Conservation (phyloP, 2,888 invertebrate species). For the Athalia circularis region DNA sequence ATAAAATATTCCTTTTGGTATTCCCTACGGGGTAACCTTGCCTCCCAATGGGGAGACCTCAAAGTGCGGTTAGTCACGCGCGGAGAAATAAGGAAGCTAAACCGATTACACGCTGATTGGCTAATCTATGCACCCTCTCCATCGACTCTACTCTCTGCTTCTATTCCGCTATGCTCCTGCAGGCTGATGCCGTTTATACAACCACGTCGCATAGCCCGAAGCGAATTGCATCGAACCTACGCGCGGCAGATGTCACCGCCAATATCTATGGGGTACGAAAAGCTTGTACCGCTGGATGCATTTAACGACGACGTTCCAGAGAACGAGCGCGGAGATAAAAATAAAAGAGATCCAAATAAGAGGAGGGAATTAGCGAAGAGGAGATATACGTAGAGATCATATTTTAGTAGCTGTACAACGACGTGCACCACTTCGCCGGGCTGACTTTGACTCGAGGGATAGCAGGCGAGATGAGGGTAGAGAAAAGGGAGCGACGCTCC, state of each 20-base stretch:
- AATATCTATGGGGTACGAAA: neutral
- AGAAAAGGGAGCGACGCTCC: no score
- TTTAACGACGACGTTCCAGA: slow-evolving; percentile 16
- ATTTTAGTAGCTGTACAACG: no score
- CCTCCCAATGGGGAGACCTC: slow-evolving; percentile 40
- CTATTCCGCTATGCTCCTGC: slow-evolving; percentile 25
- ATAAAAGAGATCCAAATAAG: neutral
- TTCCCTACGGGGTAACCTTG: slow-evolving; percentile 45
- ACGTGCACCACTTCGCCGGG: no score
- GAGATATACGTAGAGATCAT: no score
- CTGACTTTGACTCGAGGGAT: no score
- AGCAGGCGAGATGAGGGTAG: no score
- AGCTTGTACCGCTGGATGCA: slow-evolving; percentile 1
- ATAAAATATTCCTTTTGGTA: slow-evolving; percentile 62
- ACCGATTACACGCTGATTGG: slow-evolving; percentile 70
- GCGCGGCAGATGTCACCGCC: slow-evolving; percentile 37
- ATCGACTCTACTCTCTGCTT: slow-evolving; percentile 24
- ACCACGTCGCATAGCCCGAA: slow-evolving; percentile 4
- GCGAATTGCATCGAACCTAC: slow-evolving; percentile 28
- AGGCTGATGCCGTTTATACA: neutral
- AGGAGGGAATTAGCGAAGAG: no score
- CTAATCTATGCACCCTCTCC: slow-evolving; percentile 45
- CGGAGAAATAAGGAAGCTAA: slow-evolving; percentile 67
- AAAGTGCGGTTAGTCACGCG: slow-evolving; percentile 66
- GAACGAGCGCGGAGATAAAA: neutral